Evolutionary conservation across 1,140 invertebrate genomes (phyloP).

Genomic region (Drosophila auraria): DNA sequence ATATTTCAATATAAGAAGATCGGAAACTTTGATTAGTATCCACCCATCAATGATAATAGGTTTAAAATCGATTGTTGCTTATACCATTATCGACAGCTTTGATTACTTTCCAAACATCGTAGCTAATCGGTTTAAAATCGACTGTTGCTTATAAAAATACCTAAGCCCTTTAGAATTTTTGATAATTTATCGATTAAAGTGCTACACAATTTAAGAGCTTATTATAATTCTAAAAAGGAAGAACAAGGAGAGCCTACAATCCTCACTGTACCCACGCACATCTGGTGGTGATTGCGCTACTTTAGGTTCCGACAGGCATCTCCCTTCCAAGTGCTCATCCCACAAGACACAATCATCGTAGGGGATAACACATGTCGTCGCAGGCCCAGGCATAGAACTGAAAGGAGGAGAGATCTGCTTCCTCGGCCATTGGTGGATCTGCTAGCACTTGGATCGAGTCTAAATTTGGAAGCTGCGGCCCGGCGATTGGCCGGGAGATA

Average conservation of each 20-base stretch:
- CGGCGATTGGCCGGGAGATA: slow-evolving; percentile 51
- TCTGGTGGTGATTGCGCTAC: not conserved
- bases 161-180: not conserved
- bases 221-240: too few species aligned
- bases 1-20: too few species aligned
- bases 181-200: not conserved
- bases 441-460: slow-evolving; percentile 18
- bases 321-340: not conserved
- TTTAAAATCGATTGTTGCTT: too few species aligned
- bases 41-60: too few species aligned
- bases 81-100: too few species aligned
- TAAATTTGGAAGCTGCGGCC: slow-evolving; percentile 65
- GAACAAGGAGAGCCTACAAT: not conserved
- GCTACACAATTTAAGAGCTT: too few species aligned
- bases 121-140: too few species aligned
- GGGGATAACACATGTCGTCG: slow-evolving; percentile 36
- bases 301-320: not conserved
- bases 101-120: too few species aligned
- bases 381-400: not conserved
- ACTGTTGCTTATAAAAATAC: too few species aligned
- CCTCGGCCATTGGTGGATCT: slow-evolving; percentile 32
- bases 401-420: slow-evolving; percentile 13
- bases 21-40: too few species aligned
- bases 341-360: not conserved
- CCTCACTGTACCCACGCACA: slow-evolving; percentile 6